These are phyloP conservation scores for Stomatorhinus ivindoensis DNA, from an alignment of 2,113 vertebrate species.

Conservation along the genomic window DNA sequence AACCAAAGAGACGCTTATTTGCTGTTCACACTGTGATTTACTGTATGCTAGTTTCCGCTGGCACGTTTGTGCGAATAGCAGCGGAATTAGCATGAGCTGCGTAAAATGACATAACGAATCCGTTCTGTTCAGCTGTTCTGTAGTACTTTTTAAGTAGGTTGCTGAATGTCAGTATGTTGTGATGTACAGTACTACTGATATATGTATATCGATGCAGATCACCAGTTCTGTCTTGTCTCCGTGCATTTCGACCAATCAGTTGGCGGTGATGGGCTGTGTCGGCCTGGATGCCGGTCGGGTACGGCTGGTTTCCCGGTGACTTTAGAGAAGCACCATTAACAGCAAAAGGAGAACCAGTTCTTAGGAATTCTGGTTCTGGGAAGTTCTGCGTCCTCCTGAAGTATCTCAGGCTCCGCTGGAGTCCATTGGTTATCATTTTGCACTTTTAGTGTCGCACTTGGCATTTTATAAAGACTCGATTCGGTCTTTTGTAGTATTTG, in stretches of 20 bases:
- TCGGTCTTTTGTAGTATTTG: not conserved
- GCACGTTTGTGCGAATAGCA: not conserved
- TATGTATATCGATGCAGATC: not conserved
- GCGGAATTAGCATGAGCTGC: not conserved
- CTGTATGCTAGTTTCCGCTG: not conserved
- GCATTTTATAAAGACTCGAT: not conserved
- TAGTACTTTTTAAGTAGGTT: not conserved
- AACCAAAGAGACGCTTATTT: not conserved
- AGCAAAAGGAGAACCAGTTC: not conserved
- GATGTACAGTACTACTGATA: not conserved
- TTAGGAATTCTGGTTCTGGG: not conserved
- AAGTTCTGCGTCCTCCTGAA: not conserved
- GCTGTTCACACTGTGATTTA: not conserved
- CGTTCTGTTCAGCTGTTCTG: not conserved
- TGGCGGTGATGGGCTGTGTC: not conserved
- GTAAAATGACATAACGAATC: not conserved
- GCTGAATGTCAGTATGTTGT: not conserved
- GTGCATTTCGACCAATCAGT: not conserved
- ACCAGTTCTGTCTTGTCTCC: not conserved
- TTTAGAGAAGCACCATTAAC: not conserved
- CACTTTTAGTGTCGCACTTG: not conserved
- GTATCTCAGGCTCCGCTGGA: too few relatives aligned
- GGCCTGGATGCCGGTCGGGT: not conserved
- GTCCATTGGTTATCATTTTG: not conserved
- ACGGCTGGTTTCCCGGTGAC: too few relatives aligned